phyloP scores from a whole-genome alignment of 2,797 vertebrate species.

The Enteromius treurensis region DNA sequence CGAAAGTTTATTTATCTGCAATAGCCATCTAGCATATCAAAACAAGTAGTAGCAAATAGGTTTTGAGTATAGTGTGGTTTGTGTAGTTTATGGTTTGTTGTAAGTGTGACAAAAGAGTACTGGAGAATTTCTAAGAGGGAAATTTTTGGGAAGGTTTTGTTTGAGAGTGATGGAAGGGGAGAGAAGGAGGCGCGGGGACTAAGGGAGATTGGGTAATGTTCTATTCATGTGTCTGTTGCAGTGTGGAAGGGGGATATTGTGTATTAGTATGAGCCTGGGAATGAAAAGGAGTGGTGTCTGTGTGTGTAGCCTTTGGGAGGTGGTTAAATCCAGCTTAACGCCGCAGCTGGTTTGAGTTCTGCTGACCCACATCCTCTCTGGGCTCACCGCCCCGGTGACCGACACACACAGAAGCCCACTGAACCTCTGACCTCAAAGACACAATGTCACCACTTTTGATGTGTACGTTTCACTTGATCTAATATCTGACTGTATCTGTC shows the following conservation, averaged over 20 bases:
- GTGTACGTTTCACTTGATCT: neutral
- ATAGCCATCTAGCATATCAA: neutral
- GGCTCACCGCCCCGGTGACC: conserved; percentile 37
- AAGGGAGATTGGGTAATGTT: conserved; percentile 13
- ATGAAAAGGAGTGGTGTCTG: conserved; percentile 29
- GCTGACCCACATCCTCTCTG: conserved; percentile 58
- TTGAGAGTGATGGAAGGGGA: neutral
- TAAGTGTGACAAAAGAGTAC: neutral
- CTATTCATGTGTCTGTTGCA: conserved; percentile 18
- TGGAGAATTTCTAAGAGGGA: neutral
- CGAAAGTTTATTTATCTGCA: neutral
- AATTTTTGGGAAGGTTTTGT: conserved; percentile 8
- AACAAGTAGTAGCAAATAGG: neutral
- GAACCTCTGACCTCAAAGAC: conserved; percentile 24
- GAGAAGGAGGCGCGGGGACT: conserved; percentile 5
- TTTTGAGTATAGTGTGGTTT: neutral
- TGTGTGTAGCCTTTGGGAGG: conserved; percentile 16
- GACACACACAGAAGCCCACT: conserved; percentile 30
- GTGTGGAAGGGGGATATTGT: conserved; percentile 9
- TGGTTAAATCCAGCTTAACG: conserved; percentile 57
- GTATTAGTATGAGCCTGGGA: neutral
- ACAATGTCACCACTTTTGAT: neutral
- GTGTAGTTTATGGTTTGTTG: conserved; percentile 2
- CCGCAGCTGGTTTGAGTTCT: conserved; percentile 53
- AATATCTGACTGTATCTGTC: neutral